Evolutionary conservation across 1,140 invertebrate genomes (phyloP), one percentile per base, ranked within the genome.

Genomic region (Leptopilina boulardi): DNA sequence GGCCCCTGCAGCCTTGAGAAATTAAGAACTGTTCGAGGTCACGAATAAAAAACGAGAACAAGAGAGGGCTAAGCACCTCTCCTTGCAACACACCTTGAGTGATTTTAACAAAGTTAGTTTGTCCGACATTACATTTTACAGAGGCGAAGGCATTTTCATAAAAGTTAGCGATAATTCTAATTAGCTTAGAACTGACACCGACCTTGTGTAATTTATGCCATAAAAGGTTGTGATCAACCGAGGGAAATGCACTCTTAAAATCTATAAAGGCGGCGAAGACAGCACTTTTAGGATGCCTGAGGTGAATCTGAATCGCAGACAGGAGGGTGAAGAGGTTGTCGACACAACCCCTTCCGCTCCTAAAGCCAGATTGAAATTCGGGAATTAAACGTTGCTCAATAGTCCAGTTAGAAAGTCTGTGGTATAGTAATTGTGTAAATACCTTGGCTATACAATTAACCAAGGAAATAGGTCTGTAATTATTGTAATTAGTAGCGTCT

Each of bases 251-350:
- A 19, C 77, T 71, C 11, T 70, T 47, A 26, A 83, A 80, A 21
- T 77, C 78, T 2, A 83, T 38, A n/a, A 78, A 81, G 4, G 41
- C 34, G 0, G 72, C 47, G 21, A 44, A 81, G 4, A 83, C n/a
- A 66, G 47, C 77, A 0, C 75, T 70, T 70, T 54, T 78, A 0
- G 77, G 71, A 73, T 81, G 54, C 0, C 70, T 75, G 3, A 84
- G 72, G 0, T 76, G 44, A 26, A 77, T 23, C 5, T 75, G 11
- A 11, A 81, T 79, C 54, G 76, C 80, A 0, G 73, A 19, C 2
- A 77, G 11, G 1, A 84, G 44, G 0, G 71, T 51, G 18, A 82
- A 84, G 0, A 84, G 75, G 10, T 82, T 83, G 59, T 83, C 80
- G 6, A 80, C 78, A 0, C 81, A 81, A 1, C 70, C 71, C 8